Percentiles rank a stretch among this genome's conserved stretches.
Conservation (phyloP, 1,140 invertebrate species). For the Acromyrmex charruanus region DNA sequence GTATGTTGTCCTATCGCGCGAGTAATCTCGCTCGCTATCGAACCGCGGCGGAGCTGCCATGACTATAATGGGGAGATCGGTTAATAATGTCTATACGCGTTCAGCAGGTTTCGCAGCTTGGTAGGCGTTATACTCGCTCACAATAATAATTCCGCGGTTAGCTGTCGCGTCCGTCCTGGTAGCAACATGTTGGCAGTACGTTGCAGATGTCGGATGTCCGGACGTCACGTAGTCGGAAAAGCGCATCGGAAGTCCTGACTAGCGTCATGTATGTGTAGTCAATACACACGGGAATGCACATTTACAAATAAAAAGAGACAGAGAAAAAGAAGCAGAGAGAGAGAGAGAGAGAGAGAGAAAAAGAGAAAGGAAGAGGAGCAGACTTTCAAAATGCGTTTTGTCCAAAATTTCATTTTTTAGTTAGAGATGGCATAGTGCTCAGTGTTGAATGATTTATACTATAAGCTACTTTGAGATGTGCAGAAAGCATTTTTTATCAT, state of each 20-base stretch:
- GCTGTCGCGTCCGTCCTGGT: slow-evolving; percentile 13
- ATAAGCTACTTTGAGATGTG: too few relatives aligned
- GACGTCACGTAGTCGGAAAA: slow-evolving; percentile 68
- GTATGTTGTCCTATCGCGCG: slow-evolving; percentile 21
- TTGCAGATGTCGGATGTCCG: slow-evolving; percentile 64
- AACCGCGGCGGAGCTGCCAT: slow-evolving; percentile 14
- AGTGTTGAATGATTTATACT: too few relatives aligned
- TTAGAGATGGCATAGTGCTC: too few relatives aligned
- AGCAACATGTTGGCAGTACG: slow-evolving; percentile 39
- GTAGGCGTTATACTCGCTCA: not conserved
- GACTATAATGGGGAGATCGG: slow-evolving; percentile 18
- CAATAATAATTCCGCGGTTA: slow-evolving; percentile 53
- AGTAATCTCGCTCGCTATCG: slow-evolving; percentile 32
- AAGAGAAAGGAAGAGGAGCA: not conserved
- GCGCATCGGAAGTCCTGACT: slow-evolving; percentile 51
- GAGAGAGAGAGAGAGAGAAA: not conserved
- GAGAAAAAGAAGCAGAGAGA: not conserved
- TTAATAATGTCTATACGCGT: slow-evolving; percentile 36
- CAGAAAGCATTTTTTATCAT: too few relatives aligned
- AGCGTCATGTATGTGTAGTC: not conserved
- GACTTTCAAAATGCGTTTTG: too few relatives aligned
- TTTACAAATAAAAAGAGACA: not conserved
- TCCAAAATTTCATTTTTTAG: too few relatives aligned
- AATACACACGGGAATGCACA: slow-evolving; percentile 30
- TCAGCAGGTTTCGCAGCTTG: slow-evolving; percentile 27